Percentiles rank a stretch among this genome's conserved stretches.
phyloP scores from a whole-genome alignment of 2,797 vertebrate species.

The Poeciliopsis turneri region DNA sequence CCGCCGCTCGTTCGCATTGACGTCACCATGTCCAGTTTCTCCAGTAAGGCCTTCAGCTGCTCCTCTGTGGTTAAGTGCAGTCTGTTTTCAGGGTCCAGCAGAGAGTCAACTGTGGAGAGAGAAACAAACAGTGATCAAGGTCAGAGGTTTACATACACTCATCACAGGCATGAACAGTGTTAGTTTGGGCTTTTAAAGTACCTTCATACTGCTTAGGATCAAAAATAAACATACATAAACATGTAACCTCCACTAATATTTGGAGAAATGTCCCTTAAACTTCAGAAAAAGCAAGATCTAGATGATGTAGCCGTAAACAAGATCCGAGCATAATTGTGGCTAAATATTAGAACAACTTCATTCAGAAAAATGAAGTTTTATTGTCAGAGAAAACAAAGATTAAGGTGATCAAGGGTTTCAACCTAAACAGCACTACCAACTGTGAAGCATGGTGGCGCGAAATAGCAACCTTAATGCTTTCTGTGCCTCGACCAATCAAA shows the following conservation, averaged over 20 bases:
- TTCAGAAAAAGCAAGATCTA: neutral
- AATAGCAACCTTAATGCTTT: neutral
- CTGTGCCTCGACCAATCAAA: neutral
- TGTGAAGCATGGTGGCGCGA: neutral
- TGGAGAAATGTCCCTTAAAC: neutral
- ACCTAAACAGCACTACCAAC: neutral
- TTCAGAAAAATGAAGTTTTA: neutral
- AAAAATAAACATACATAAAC: neutral
- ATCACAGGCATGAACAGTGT: neutral
- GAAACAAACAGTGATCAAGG: neutral
- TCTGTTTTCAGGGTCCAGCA: slow-evolving; percentile 91
- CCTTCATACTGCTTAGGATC: neutral
- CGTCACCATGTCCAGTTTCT: slow-evolving; percentile 92
- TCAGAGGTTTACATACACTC: neutral
- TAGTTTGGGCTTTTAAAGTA: neutral
- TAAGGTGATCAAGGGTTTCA: neutral
- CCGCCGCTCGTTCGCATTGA: slow-evolving; percentile 92
- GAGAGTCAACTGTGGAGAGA: slow-evolving; percentile 87
- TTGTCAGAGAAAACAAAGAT: no score
- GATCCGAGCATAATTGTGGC: neutral
- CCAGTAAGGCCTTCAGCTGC: slow-evolving; percentile 93
- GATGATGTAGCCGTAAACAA: neutral
- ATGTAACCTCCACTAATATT: neutral
- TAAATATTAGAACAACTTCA: neutral
- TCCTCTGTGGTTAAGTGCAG: slow-evolving; percentile 90